Evolutionary conservation across 2,888 invertebrate species (phyloP).

Genomic region (Geotrupes spiniger): DNA sequence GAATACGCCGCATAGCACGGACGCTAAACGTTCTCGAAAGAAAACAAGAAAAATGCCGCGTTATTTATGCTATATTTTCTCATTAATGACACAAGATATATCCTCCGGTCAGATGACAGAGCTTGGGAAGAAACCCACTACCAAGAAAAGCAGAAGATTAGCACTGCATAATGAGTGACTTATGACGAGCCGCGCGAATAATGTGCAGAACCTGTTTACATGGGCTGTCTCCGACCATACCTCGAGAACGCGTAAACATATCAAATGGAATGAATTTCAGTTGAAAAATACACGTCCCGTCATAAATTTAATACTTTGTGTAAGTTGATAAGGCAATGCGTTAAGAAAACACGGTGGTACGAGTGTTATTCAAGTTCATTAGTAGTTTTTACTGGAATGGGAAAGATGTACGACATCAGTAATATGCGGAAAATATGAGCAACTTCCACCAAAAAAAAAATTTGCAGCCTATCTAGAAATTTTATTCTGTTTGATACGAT

Average conservation of each 20-base stretch:
- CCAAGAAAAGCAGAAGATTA: constrained; percentile 31
- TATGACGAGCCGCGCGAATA: constrained; percentile 34
- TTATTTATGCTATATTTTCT: constrained; percentile 37
- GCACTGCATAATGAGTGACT: constrained; percentile 34
- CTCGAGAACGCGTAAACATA: not conserved
- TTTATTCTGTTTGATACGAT: too few relatives aligned
- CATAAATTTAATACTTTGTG: too few relatives aligned
- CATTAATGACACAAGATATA: constrained; percentile 36
- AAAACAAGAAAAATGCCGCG: constrained; percentile 21
- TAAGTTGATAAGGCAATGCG: too few relatives aligned
- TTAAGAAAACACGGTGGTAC: too few relatives aligned
- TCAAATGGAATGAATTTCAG: too few relatives aligned
- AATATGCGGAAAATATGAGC: too few relatives aligned
- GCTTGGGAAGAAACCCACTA: constrained; percentile 30
- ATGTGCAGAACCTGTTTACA: constrained; percentile 33
- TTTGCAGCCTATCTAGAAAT: too few relatives aligned
- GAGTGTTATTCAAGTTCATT: too few relatives aligned
- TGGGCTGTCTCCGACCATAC: not conserved
- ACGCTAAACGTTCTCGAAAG: constrained; percentile 17
- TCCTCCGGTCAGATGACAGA: constrained; percentile 34
- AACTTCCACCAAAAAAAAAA: too few relatives aligned
- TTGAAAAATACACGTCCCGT: too few relatives aligned
- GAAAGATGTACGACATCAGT: too few relatives aligned
- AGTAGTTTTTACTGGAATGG: too few relatives aligned
- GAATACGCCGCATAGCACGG: constrained; percentile 20